Base-by-base conservation (phyloP, 1,140 invertebrate genomes). In the Ceratoteleas bidentatus region DNA sequence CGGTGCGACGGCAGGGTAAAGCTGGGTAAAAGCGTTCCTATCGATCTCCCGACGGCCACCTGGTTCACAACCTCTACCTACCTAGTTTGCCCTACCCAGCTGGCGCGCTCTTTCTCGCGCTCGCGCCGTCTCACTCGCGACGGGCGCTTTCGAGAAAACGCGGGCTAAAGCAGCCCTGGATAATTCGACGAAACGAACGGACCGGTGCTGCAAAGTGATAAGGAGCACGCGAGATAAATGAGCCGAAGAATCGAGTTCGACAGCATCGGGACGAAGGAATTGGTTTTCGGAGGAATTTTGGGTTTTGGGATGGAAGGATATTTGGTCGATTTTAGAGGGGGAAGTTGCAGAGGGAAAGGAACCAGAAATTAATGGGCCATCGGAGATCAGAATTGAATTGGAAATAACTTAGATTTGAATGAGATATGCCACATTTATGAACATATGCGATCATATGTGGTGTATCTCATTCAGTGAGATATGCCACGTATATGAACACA, bases 11-110 rank as follows among this genome's bases (percentile, higher is more conserved):
- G 75, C 62, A 62, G 60, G 89, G 88, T 90, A 89, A 88, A 86
- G 89, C 87, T 90, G 83, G 88, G 88, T 90, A 77, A 66, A 84
- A 77, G 84, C 84, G 78, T 85, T 87, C 74, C 86, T 91, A 91
- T 90, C 88, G 90, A 90, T 91, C 88, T 87, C 84, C 85, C 61
- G 62, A 81, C 84, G 75, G 68, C 88, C 85, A 89, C 88, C 88
- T 88, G 87, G 82, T 76, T 84, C 79, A 78, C 85, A 85, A 87
- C 80, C 84, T 80, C 85, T 86, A 78, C 61, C 72, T 68, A 66
- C 61, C 83, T 86, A 78, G 83, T 49, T 52, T 72, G 75, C 60
- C 70, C 83, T 81, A 84, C 77, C 73, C 56, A 65, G 62, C 72
- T 40, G n/a, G 50, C 66, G 15, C 47, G 14, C 33, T 14, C 32